Evolutionary conservation across 2,113 vertebrate species (phyloP).

Genomic region (Pseudorectes ferrugineus): DNA sequence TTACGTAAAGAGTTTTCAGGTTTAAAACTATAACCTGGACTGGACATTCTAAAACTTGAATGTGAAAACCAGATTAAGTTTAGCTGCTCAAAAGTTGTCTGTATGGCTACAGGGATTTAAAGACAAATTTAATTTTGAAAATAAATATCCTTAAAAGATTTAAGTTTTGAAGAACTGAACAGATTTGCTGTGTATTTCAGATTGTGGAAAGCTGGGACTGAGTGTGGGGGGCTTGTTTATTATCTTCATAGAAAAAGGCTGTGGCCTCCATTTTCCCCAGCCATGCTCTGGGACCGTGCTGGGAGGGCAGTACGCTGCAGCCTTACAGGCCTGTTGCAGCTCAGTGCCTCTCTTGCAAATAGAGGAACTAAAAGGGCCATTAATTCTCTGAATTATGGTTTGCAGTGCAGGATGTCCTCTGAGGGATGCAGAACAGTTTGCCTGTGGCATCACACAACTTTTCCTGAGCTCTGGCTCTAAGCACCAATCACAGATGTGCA

Average conservation of each 20-base stretch:
- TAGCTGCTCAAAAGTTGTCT: not conserved
- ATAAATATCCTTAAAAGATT: not conserved
- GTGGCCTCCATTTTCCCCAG: not conserved
- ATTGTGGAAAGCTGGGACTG: not conserved
- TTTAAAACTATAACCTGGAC: not conserved
- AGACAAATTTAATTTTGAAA: not conserved
- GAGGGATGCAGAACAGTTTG: not conserved
- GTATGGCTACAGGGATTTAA: not conserved
- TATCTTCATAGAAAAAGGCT: not conserved
- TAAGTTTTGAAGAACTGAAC: not conserved
- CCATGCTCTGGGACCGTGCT: fast-evolving
- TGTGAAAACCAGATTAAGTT: not conserved
- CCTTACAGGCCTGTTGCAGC: not conserved
- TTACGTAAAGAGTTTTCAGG: fast-evolving
- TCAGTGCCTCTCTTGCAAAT: not conserved
- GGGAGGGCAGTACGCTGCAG: not conserved
- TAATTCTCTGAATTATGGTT: not conserved
- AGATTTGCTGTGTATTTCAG: not conserved
- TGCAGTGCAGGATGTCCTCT: not conserved
- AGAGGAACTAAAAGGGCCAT: not conserved
- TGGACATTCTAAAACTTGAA: not conserved
- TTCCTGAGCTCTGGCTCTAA: not conserved
- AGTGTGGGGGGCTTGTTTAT: fast-evolving
- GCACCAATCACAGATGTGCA: not conserved
- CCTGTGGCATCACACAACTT: not conserved